Conservation (phyloP, 2,888 invertebrate species). For the Oscheius sp. region DNA sequence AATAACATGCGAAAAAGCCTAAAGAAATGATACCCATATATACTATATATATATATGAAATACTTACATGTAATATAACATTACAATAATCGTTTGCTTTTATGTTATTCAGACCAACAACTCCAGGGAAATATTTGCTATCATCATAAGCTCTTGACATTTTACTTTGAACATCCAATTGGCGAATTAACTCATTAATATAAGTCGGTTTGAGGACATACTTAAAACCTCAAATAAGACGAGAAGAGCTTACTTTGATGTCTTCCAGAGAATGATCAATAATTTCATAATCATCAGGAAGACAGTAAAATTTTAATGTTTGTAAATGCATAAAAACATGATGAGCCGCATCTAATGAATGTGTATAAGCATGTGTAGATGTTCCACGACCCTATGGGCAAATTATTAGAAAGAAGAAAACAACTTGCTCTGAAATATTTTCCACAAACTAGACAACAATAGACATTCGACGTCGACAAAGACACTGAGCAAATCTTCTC, state of each 20-base stretch:
- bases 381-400: constrained; percentile 85
- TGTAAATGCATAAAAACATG: constrained; percentile 93
- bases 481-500: constrained; percentile 98
- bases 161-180: constrained; percentile 76
- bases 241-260: constrained; percentile 77
- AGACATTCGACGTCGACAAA: constrained; percentile 95
- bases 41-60: neutral
- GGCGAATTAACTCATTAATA: constrained; percentile 81
- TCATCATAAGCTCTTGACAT: constrained; percentile 94
- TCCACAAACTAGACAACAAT: constrained; percentile 97
- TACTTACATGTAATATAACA: constrained; percentile 87
- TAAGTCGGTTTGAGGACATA: constrained; percentile 98
- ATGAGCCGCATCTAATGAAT: constrained; percentile 95
- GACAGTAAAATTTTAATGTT: constrained; percentile 95
- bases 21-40: constrained; percentile 22
- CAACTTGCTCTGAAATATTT: constrained; percentile 85
- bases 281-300: constrained; percentile 99
- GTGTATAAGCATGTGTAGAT: constrained; percentile 97
- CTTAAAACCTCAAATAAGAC: constrained; percentile 65
- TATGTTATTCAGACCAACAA: constrained; percentile 97
- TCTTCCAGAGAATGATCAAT: constrained; percentile 95
- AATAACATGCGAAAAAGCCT: constrained; percentile 93
- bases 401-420: constrained; percentile 4
- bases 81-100: constrained; percentile 99
- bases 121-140: constrained; percentile 84